phyloP scores from a whole-genome alignment of 2,888 invertebrate genomes.

The Catocala fraxini region DNA sequence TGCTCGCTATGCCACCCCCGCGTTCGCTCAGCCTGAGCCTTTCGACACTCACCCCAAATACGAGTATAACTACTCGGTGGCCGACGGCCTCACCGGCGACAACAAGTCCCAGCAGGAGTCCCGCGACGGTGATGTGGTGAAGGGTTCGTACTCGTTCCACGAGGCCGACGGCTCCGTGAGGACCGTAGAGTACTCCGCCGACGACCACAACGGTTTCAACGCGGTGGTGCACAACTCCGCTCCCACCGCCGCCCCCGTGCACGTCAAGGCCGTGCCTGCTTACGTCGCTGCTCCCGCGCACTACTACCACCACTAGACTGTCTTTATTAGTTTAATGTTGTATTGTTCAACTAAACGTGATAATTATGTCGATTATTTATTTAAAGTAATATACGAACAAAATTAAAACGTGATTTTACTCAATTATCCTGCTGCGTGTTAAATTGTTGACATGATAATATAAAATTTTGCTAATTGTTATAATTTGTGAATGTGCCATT shows the following conservation, averaged over 20 bases:
- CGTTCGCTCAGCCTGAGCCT: slow-evolving; percentile 48
- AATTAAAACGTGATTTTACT: too few relatives aligned
- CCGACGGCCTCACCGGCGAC: slow-evolving; percentile 84
- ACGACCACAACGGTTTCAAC: slow-evolving; percentile 80
- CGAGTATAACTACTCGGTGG: slow-evolving; percentile 83
- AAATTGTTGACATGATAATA: too few relatives aligned
- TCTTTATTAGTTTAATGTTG: too few relatives aligned
- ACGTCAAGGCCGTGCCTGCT: slow-evolving; percentile 51
- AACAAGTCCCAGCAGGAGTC: slow-evolving; percentile 82
- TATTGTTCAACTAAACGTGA: too few relatives aligned
- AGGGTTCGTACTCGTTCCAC: slow-evolving; percentile 80
- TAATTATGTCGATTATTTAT: too few relatives aligned
- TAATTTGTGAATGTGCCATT: too few relatives aligned
- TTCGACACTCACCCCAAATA: slow-evolving; percentile 67
- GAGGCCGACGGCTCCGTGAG: slow-evolving; percentile 84
- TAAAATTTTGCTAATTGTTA: too few relatives aligned
- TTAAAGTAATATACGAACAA: too few relatives aligned
- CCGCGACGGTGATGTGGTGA: slow-evolving; percentile 81
- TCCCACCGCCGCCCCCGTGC: slow-evolving; percentile 56
- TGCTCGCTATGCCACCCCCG: slow-evolving; percentile 32
- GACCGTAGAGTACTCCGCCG: slow-evolving; percentile 82
- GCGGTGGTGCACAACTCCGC: slow-evolving; percentile 68
- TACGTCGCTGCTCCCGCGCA: slow-evolving; percentile 45
- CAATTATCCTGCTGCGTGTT: too few relatives aligned
- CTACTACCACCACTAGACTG: slow-evolving; percentile 58